Conservation (phyloP, 2,797 vertebrate genomes). For the Gymnocypris eckloni region DNA sequence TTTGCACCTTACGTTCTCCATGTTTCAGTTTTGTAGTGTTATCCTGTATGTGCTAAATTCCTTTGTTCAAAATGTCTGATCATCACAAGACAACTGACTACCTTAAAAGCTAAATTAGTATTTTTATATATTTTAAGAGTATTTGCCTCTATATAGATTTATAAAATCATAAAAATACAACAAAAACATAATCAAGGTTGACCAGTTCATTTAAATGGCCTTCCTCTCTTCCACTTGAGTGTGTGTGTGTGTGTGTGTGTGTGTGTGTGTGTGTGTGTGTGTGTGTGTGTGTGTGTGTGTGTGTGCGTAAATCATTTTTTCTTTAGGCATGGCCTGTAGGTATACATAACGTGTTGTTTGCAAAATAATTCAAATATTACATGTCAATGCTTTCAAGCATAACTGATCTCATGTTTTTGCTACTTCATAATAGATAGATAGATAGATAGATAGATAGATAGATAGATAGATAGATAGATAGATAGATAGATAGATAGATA, state of each 20-base stretch:
- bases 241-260: background rate
- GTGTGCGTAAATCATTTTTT: background rate
- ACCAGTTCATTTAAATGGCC: background rate
- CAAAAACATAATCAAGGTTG: background rate
- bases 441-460: constrained; percentile 44
- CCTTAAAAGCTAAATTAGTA: background rate
- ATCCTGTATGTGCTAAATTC: background rate
- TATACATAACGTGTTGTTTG: constrained; percentile 6
- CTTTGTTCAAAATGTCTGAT: background rate
- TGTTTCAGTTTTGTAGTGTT: constrained; percentile 1
- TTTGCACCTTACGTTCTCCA: background rate
- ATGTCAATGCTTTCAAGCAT: background rate
- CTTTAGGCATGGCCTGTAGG: constrained; percentile 14
- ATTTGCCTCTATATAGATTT: background rate
- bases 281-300: background rate
- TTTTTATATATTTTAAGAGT: background rate
- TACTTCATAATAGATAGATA: background rate
- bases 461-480: constrained; percentile 4
- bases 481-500: constrained; percentile 27
- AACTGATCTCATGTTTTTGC: background rate
- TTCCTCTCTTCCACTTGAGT: background rate
- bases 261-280: background rate
- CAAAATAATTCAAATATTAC: background rate
- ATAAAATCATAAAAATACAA: background rate
- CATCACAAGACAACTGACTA: background rate